phyloP scores from a whole-genome alignment of 2,888 invertebrate genomes.

The Epicampocera succincta region DNA sequence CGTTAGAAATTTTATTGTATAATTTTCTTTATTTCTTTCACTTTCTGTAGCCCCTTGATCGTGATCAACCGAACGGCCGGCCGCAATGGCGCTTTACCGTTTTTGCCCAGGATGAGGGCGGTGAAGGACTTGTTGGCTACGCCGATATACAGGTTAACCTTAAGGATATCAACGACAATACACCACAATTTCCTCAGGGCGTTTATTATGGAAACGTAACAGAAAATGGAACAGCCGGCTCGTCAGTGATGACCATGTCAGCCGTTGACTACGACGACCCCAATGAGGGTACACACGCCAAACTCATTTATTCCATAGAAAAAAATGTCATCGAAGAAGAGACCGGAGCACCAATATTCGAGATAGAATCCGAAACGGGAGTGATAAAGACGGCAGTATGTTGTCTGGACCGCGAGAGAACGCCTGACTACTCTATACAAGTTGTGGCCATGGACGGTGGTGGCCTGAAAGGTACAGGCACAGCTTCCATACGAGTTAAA shows the following conservation, averaged over 20 bases:
- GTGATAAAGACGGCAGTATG: constrained; percentile 97
- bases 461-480: constrained; percentile 93
- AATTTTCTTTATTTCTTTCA: neutral
- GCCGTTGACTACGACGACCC: constrained; percentile 98
- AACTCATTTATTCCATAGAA: constrained; percentile 96
- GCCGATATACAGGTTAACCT: constrained; percentile 98
- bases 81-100: constrained; percentile 98
- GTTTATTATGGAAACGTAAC: constrained; percentile 96
- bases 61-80: constrained; percentile 97
- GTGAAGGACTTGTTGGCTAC: constrained; percentile 96
- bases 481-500: constrained; percentile 95
- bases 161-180: constrained; percentile 98
- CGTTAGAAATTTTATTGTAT: neutral
- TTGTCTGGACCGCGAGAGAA: constrained; percentile 95
- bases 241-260: constrained; percentile 99
- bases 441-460: constrained; percentile 97
- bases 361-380: constrained; percentile 96
- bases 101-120: constrained; percentile 97
- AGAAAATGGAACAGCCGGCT: constrained; percentile 97
- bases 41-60: constrained; percentile 90
- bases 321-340: constrained; percentile 98
- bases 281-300: constrained; percentile 96
- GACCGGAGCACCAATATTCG: constrained; percentile 96
- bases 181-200: constrained; percentile 96
- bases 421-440: constrained; percentile 97